Percentiles rank a stretch among this genome's conserved stretches.
These are phyloP conservation scores for Micrasema longulum DNA, from an alignment of 1,140 invertebrate species.

Conservation along the genomic window DNA sequence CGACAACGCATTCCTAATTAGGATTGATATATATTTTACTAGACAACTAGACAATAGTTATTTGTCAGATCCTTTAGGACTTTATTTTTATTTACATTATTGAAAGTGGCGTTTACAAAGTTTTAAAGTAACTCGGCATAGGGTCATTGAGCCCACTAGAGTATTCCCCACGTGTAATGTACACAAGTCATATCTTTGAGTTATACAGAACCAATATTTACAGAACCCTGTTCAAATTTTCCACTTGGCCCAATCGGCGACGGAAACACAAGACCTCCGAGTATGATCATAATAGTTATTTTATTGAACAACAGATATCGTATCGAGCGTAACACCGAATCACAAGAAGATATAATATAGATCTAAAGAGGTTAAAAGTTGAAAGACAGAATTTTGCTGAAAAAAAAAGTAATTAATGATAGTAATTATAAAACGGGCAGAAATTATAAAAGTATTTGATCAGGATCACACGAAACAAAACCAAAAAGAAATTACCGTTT, in stretches of 20 bases:
- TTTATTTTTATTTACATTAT: no score
- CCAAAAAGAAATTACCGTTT: no score
- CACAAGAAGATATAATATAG: no score
- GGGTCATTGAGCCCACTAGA: slow-evolving; percentile 24
- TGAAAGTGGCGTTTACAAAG: background rate
- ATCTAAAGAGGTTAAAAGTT: no score
- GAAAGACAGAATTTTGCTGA: no score
- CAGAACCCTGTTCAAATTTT: slow-evolving; percentile 27
- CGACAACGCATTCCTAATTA: background rate
- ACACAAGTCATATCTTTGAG: slow-evolving; percentile 18
- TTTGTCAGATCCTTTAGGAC: no score
- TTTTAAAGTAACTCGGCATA: background rate
- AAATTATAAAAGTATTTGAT: no score
- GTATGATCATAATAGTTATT: background rate
- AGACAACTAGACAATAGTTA: background rate
- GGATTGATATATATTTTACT: background rate
- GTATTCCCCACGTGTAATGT: slow-evolving; percentile 10
- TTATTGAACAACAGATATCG: background rate
- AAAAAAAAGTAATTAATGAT: no score
- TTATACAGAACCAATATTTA: slow-evolving; percentile 26
- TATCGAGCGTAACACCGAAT: no score
- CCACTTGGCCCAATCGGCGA: slow-evolving; percentile 7
- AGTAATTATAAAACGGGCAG: no score
- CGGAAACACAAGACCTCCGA: slow-evolving; percentile 4
- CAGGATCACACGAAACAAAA: no score